Percentiles rank a stretch among this genome's conserved stretches.
Evolutionary conservation across 2,113 vertebrate species (phyloP).

Genomic region (Phyllostomus discolor): DNA sequence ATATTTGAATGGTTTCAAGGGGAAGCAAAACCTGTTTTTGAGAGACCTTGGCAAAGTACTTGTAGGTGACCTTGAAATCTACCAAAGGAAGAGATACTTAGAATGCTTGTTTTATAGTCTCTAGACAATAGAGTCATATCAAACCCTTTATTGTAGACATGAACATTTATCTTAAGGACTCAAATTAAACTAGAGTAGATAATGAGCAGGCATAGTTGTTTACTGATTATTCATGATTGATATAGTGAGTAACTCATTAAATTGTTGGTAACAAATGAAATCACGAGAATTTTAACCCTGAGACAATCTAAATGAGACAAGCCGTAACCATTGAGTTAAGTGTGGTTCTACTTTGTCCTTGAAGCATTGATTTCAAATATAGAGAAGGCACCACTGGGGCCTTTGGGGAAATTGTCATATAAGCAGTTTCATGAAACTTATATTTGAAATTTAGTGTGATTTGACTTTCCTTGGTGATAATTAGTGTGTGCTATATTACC

Average conservation of each 20-base stretch:
- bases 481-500: neutral
- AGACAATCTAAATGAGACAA: neutral
- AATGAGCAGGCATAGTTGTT: conserved; percentile 26
- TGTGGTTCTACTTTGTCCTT: neutral
- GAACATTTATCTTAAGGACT: conserved; percentile 54
- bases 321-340: neutral
- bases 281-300: neutral
- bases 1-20: neutral
- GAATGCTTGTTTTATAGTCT: neutral
- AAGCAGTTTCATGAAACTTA: neutral
- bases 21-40: neutral
- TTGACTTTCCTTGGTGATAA: neutral
- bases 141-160: neutral
- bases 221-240: conserved; percentile 40
- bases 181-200: conserved; percentile 42
- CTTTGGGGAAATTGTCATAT: neutral
- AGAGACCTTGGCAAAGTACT: neutral
- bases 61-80: neutral
- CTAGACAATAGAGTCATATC: conserved; percentile 9
- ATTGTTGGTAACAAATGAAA: conserved; percentile 29
- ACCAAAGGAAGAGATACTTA: neutral
- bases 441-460: neutral
- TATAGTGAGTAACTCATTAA: conserved; percentile 12
- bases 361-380: neutral
- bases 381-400: neutral